A percentile compares a stretch with the other conserved stretches of the same genome.
Conservation (phyloP, 2,888 invertebrate genomes). For the Copidosoma aretas region DNA sequence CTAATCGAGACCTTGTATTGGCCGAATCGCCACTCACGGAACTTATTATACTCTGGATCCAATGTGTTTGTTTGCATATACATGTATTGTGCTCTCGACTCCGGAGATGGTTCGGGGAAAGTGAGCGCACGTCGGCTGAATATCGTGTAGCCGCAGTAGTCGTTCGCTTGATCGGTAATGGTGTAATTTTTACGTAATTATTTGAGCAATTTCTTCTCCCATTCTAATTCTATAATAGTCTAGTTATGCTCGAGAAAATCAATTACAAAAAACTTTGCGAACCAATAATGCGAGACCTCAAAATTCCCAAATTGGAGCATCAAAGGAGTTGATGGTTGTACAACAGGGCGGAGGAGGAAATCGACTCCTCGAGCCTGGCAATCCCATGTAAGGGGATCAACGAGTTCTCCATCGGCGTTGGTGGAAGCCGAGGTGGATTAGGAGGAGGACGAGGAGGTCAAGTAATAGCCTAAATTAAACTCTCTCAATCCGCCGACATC, state of each 20-base stretch:
- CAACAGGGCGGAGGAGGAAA: background rate
- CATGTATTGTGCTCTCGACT: background rate
- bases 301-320: too few species aligned
- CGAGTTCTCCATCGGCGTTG: constrained; percentile 6
- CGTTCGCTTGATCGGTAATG: too few species aligned
- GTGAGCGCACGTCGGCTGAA: background rate
- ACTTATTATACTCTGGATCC: background rate
- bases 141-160: too few species aligned
- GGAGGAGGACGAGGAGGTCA: constrained; percentile 23
- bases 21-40: background rate
- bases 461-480: constrained; percentile 34
- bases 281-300: too few species aligned
- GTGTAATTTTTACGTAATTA: too few species aligned
- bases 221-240: too few species aligned
- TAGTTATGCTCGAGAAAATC: too few species aligned
- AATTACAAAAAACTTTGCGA: too few species aligned
- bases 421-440: background rate
- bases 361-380: background rate
- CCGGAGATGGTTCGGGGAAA: background rate
- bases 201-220: too few species aligned
- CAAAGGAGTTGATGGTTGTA: too few species aligned
- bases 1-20: constrained; percentile 3
- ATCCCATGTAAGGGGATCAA: constrained; percentile 16
- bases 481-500: constrained; percentile 2
- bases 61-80: background rate